A percentile compares a stretch with the other conserved stretches of the same genome.
Evolutionary conservation across 2,888 invertebrate genomes (phyloP).

Genomic region (Torymus texanus): DNA sequence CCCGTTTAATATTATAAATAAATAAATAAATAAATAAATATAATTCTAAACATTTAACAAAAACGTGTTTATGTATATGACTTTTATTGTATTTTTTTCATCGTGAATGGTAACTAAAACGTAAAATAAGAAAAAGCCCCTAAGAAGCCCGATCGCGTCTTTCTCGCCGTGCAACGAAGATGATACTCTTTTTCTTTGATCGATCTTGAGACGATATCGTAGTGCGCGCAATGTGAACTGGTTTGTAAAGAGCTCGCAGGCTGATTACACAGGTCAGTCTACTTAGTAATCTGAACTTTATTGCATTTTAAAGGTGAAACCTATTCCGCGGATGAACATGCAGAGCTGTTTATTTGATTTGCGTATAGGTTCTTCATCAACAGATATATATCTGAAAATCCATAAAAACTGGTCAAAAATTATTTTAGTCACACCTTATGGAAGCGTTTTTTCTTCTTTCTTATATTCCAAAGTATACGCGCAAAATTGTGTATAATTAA

Average conservation of each 20-base stretch:
- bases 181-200: constrained; percentile 12
- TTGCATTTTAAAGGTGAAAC: constrained; percentile 27
- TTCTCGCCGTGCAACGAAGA: not conserved
- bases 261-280: constrained; percentile 33
- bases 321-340: not conserved
- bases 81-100: not conserved
- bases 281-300: constrained; percentile 42
- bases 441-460: no score
- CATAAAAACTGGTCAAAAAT: no score
- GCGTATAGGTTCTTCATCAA: not conserved
- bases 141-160: constrained; percentile 29
- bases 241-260: constrained; percentile 36
- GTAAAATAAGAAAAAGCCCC: not conserved
- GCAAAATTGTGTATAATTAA: no score
- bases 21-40: no score
- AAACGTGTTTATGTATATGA: no score
- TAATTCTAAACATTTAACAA: no score
- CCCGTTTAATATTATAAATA: no score
- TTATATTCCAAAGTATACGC: no score
- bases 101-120: not conserved
- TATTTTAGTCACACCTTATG: no score
- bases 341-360: not conserved
- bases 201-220: constrained; percentile 32
- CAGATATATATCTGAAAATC: no score
- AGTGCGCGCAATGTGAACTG: constrained; percentile 9